Base-by-base conservation (phyloP, 2,888 invertebrate species). In the Orchesella flavescens region DNA sequence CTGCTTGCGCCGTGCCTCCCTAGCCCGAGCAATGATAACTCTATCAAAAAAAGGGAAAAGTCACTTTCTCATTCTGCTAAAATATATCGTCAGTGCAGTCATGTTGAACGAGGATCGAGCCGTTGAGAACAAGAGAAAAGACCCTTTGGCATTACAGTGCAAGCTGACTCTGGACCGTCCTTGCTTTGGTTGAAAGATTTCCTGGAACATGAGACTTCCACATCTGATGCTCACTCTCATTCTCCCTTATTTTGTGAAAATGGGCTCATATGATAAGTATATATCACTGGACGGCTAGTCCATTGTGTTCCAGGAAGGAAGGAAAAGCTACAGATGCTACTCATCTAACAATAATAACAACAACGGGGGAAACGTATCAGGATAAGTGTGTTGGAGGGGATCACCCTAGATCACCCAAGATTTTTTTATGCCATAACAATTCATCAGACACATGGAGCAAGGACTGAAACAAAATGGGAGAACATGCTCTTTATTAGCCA, bases 11-110 rank as follows among this genome's bases (percentile, higher is more conserved):
- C 61, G 78, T 77, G 73, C 71, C 77, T 73, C 77, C 53, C 68
- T 34, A 34, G 34, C 34, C 34, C 34, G 2, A 34, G 57, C 72
- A 83, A 83, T 78, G 71, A 83, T 83, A 83, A 83, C 83, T 77
- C 78, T 83, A 83, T 83, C 83, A 83, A 83, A 83, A n/a, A 34
- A 77, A 69, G 66, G 73, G 78, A 78, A 78, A 78, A 83, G 83
- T 83, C 83, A 78, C 78, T 78, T 83, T 72, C 83, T 74, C 83
- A 78, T 83, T 83, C 78, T 57, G 72, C 43, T 73, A 59, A 83
- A 83, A 83, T 83, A 83, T 72, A 83, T 83, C 78, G 57, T 17
- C 43, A 65, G 83, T 74, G 77, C 83, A 83, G 83, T 83, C 65
- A 83, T 83, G 78, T 77, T 77, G 78, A 83, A 83, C 69, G 76